Conservation (phyloP, 2,113 vertebrate species). For the Pteronura brasiliensis region DNA sequence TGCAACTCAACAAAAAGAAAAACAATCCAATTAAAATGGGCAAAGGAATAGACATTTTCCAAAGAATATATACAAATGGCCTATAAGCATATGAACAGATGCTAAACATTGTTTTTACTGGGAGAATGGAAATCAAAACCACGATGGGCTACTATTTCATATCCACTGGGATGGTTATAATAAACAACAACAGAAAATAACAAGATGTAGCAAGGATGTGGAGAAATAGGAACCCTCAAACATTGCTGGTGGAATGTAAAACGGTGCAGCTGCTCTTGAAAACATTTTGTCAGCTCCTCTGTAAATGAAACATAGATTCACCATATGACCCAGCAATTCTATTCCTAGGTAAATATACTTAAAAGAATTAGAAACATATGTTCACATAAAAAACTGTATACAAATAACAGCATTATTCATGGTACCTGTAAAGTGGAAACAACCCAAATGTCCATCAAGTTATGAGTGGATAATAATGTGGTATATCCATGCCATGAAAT, state of each 20-base stretch:
- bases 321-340: background rate
- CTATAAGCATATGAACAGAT: background rate
- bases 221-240: background rate
- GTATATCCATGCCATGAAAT: background rate
- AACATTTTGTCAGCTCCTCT: background rate
- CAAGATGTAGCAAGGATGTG: background rate
- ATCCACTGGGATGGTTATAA: background rate
- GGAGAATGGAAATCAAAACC: background rate
- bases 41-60: background rate
- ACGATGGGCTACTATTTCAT: background rate
- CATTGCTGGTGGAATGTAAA: background rate
- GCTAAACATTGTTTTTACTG: background rate
- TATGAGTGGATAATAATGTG: background rate
- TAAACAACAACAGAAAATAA: background rate
- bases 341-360: background rate
- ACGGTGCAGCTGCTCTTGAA: background rate
- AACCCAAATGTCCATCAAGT: background rate
- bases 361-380: background rate
- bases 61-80: background rate
- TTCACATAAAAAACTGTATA: background rate
- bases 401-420: background rate
- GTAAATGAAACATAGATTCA: background rate
- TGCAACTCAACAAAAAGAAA: background rate
- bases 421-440: background rate
- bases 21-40: background rate